phyloP scores from a whole-genome alignment of 2,113 vertebrate genomes.

The Leptocoma aspasia region DNA sequence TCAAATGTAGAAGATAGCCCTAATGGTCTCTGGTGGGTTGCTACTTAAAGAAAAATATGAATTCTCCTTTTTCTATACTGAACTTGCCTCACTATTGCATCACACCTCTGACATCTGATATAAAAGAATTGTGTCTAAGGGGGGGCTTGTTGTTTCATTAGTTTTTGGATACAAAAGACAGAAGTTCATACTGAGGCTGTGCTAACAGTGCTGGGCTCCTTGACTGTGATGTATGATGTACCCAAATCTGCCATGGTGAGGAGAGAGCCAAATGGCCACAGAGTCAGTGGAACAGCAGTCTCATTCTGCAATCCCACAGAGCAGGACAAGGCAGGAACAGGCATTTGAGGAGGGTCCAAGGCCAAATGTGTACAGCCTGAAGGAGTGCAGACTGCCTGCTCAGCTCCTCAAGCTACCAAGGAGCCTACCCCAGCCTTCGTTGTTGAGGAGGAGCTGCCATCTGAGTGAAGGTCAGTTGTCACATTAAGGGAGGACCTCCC shows the following conservation, averaged over 20 bases:
- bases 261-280: background rate
- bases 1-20: background rate
- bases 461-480: conserved; percentile 45
- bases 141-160: accelerated
- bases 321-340: accelerated
- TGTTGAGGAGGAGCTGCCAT: conserved; percentile 49
- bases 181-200: background rate
- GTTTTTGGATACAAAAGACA: background rate
- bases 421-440: background rate
- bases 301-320: background rate
- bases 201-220: background rate
- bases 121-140: background rate
- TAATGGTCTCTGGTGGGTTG: background rate
- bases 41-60: background rate
- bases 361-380: conserved; percentile 33
- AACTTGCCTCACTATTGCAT: background rate
- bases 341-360: conserved; percentile 14
- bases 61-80: background rate
- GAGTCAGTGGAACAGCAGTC: background rate
- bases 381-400: background rate
- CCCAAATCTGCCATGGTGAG: background rate
- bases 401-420: background rate
- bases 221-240: background rate
- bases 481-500: background rate
- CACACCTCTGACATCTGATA: background rate